phyloP scores from a whole-genome alignment of 2,888 invertebrate species.

The Dusona sp. region DNA sequence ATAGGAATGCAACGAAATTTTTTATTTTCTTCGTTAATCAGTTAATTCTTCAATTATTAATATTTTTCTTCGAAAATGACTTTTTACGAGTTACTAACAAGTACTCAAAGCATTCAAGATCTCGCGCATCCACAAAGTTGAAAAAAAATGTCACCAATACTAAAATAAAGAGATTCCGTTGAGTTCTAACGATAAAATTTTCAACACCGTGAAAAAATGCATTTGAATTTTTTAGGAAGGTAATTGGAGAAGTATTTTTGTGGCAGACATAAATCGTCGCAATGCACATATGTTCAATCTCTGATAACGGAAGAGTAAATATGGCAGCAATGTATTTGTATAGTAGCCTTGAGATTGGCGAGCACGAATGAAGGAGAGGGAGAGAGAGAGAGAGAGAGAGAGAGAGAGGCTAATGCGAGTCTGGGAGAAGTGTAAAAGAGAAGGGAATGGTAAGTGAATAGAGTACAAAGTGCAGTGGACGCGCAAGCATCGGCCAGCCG shows the following conservation, averaged over 20 bases:
- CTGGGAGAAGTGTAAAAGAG: slow-evolving; percentile 32
- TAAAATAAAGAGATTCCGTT: no score
- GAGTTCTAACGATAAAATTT: no score
- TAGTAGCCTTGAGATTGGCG: slow-evolving; percentile 67
- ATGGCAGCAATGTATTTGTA: slow-evolving; percentile 28
- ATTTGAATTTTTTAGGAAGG: neutral
- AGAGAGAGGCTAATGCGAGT: slow-evolving; percentile 12
- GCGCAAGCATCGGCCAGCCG: slow-evolving; percentile 56
- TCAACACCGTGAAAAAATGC: neutral
- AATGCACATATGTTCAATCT: slow-evolving; percentile 1
- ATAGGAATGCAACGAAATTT: neutral
- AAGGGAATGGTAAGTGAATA: slow-evolving; percentile 18
- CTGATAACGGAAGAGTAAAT: slow-evolving; percentile 28
- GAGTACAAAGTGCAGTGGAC: slow-evolving; percentile 67
- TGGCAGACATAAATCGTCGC: neutral
- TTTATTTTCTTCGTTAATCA: neutral
- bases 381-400: slow-evolving; percentile 14
- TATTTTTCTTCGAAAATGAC: neutral
- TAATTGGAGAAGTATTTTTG: neutral
- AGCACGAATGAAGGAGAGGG: slow-evolving; percentile 5
- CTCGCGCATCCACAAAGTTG: neutral
- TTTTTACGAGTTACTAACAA: neutral
- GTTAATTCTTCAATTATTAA: neutral
- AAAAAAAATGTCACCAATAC: neutral
- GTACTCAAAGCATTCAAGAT: no score